Evolutionary conservation across 1,140 invertebrate species (phyloP), one percentile per base, ranked within the genome.

Genomic region (Scaptomyza montana): DNA sequence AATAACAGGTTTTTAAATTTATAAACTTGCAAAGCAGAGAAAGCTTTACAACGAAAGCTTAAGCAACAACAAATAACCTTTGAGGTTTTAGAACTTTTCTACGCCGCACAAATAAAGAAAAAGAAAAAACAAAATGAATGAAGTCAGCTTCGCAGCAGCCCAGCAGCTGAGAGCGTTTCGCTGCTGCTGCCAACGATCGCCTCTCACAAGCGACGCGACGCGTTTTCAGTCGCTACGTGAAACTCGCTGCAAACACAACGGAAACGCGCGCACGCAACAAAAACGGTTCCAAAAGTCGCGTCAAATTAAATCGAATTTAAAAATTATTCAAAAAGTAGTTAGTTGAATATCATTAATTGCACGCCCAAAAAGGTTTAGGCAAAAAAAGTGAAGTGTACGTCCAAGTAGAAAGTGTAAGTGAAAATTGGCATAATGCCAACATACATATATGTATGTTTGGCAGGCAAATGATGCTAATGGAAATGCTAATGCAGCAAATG

Each of bases 321-420:
- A 3, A 28, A 53, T 16, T 55, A 55, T 45, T 39, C 39, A 50
- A 50, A 46, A 50, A 33, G 10, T 45, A 25, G 41, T 47, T 50
- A 56, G 57, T 63, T 46, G 57, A 78, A 51, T 57, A 33, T 57
- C 39, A 70, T 66, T 59, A 64, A 47, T 69, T 61, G 59, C 16
- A 30, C 30, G 55, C 16, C 47, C 28, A 47, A 49, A 68, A 50
- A 62, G n/a, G 12, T 13, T 33, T 28, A 60, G 33, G 36, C 54
- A 21, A 45, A 50, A 13, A 50, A 69, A 51, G 21, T 72, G 54
- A 69, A 62, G 59, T 57, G 61, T 33, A 33, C 21, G 28, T 16
- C 47, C 57, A 73, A 68, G 54, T 74, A 56, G 72, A 89, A 89
- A 89, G 82, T 86, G 82, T 86, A 86, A 89, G 82, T 86, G 81